A percentile compares a stretch with the other conserved stretches of the same genome.
Evolutionary conservation across 2,888 invertebrate genomes (phyloP).

Genomic region (Papilio elwesi): DNA sequence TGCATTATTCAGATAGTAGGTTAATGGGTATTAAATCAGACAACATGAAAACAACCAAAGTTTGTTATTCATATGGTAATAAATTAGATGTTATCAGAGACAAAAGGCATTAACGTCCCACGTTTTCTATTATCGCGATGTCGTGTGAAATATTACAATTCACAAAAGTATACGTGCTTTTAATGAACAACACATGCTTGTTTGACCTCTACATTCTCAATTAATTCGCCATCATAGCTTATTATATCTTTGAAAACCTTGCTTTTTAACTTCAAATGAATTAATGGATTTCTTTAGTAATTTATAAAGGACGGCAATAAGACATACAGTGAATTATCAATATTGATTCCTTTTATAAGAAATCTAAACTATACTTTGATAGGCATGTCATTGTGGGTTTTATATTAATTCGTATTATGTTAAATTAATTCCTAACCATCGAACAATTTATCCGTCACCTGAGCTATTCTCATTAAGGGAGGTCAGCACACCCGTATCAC

Average conservation of each 20-base stretch:
- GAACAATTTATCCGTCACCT: too few species aligned
- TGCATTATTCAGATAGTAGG: not conserved
- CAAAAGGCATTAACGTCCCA: constrained; percentile 71
- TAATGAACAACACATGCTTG: not conserved
- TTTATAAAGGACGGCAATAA: too few species aligned
- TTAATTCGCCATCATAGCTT: not conserved
- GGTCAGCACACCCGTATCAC: too few species aligned
- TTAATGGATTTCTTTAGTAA: too few species aligned
- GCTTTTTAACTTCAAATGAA: not conserved
- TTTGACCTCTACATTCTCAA: not conserved
- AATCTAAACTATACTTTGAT: too few species aligned
- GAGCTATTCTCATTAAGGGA: too few species aligned
- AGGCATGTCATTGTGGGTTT: too few species aligned
- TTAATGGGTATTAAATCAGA: constrained; percentile 2
- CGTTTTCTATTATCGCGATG: constrained; percentile 68
- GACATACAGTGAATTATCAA: too few species aligned
- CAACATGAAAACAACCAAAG: constrained; percentile 11
- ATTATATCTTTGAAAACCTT: not conserved
- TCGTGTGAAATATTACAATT: constrained; percentile 45
- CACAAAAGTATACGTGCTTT: not conserved
- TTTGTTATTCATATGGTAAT: constrained; percentile 49
- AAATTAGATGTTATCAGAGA: constrained; percentile 74
- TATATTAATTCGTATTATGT: too few species aligned
- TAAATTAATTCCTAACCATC: too few species aligned
- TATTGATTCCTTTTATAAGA: too few species aligned